Evolutionary conservation across 2,888 invertebrate genomes (phyloP).

Genomic region (Rhogogaster chlorosoma): DNA sequence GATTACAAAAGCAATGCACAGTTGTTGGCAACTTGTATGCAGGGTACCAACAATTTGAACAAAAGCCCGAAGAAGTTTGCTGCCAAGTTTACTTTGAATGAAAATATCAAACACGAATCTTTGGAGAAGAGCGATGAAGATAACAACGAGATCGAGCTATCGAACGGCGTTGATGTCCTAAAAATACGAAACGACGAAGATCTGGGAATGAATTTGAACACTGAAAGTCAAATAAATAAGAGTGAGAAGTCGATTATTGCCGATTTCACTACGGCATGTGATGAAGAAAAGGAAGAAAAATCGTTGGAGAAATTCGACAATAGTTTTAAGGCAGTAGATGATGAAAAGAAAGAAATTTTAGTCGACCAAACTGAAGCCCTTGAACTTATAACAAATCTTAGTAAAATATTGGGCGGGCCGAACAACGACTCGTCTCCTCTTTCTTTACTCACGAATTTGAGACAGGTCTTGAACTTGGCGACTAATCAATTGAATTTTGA

Average conservation of each 20-base stretch:
- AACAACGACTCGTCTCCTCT: conserved; percentile 61
- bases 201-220: conserved; percentile 41
- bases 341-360: conserved; percentile 7
- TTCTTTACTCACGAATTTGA: conserved; percentile 64
- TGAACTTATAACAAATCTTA: conserved; percentile 65
- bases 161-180: conserved; percentile 55
- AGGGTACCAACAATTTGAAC: conserved; percentile 58
- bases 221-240: conserved; percentile 55
- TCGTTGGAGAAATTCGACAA: background rate
- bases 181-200: conserved; percentile 51
- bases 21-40: conserved; percentile 65
- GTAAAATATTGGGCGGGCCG: conserved; percentile 64
- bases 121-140: conserved; percentile 55
- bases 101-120: conserved; percentile 48
- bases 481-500: conserved; percentile 55
- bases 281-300: conserved; percentile 14
- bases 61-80: conserved; percentile 56
- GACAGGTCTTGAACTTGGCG: conserved; percentile 63
- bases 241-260: conserved; percentile 59
- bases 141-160: conserved; percentile 48
- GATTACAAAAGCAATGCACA: conserved; percentile 69
- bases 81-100: conserved; percentile 51
- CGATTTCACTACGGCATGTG: conserved; percentile 26
- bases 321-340: background rate
- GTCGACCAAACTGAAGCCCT: conserved; percentile 62